Evolutionary conservation across 2,113 vertebrate genomes (phyloP).

Genomic region (Indri indri): DNA sequence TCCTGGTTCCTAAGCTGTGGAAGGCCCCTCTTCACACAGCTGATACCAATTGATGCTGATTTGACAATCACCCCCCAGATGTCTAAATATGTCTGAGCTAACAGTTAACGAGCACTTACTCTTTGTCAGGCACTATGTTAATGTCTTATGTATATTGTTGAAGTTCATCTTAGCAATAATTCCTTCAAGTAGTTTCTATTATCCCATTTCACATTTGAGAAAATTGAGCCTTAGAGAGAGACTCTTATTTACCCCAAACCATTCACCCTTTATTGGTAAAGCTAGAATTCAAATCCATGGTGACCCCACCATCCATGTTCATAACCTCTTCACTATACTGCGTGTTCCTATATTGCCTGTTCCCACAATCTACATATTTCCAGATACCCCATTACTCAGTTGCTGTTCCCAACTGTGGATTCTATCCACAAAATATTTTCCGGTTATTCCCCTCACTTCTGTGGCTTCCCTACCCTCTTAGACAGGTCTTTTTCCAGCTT

Average conservation of each 20-base stretch:
- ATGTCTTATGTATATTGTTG: neutral
- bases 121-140: neutral
- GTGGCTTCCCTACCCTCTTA: neutral
- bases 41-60: neutral
- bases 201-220: neutral
- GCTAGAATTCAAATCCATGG: neutral
- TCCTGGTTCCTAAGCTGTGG: neutral
- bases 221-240: neutral
- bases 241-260: neutral
- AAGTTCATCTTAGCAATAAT: neutral
- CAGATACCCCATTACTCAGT: neutral
- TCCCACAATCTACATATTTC: neutral
- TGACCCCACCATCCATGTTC: neutral
- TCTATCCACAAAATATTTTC: neutral
- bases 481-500: neutral
- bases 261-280: neutral
- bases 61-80: neutral
- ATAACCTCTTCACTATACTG: neutral
- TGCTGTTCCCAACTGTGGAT: neutral
- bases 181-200: neutral
- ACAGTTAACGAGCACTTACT: neutral
- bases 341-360: neutral
- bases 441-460: neutral
- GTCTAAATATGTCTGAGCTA: neutral
- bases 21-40: neutral